Conservation (phyloP, 1,140 invertebrate genomes). For the Bombyx mandarina region DNA sequence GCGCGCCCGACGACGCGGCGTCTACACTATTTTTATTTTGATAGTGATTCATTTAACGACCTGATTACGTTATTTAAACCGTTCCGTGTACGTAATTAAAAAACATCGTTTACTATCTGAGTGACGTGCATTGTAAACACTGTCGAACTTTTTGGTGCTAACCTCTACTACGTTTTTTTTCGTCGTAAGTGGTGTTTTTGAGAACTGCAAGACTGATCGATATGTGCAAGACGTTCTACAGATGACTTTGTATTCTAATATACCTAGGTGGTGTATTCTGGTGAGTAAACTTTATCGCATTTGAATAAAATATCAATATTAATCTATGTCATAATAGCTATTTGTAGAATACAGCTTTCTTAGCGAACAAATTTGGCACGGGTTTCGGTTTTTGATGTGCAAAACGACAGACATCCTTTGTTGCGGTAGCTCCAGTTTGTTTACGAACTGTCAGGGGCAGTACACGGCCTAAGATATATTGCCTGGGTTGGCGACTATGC, state of each 20-base stretch:
- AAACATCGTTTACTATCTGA: slow-evolving; percentile 32
- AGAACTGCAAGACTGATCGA: slow-evolving; percentile 68
- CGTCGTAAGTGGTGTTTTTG: slow-evolving; percentile 52
- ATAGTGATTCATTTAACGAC: slow-evolving; percentile 53
- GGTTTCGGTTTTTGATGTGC: slow-evolving; percentile 17
- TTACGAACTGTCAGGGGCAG: slow-evolving; percentile 70
- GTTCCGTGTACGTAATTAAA: slow-evolving; percentile 27
- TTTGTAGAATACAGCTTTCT: slow-evolving; percentile 1
- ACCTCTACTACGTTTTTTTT: slow-evolving; percentile 51
- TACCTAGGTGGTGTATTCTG: slow-evolving; percentile 43
- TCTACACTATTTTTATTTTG: slow-evolving; percentile 70
- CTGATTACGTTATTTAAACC: slow-evolving; percentile 30
- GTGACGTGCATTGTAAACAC: slow-evolving; percentile 41
- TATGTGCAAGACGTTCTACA: slow-evolving; percentile 68
- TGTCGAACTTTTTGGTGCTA: slow-evolving; percentile 52
- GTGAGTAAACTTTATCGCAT: slow-evolving; percentile 29
- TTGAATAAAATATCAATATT: background rate
- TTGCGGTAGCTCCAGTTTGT: slow-evolving; percentile 70
- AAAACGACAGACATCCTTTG: slow-evolving; percentile 44
- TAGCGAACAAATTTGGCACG: slow-evolving; percentile 10
- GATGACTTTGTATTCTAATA: slow-evolving; percentile 56
- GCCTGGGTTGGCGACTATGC: slow-evolving; percentile 70
- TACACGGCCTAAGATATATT: slow-evolving; percentile 71
- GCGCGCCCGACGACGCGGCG: slow-evolving; percentile 61
- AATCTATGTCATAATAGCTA: background rate